Evolutionary conservation across 2,113 vertebrate genomes (phyloP), one percentile per base, ranked within the genome.

Genomic region (Peucedramus taeniatus): DNA sequence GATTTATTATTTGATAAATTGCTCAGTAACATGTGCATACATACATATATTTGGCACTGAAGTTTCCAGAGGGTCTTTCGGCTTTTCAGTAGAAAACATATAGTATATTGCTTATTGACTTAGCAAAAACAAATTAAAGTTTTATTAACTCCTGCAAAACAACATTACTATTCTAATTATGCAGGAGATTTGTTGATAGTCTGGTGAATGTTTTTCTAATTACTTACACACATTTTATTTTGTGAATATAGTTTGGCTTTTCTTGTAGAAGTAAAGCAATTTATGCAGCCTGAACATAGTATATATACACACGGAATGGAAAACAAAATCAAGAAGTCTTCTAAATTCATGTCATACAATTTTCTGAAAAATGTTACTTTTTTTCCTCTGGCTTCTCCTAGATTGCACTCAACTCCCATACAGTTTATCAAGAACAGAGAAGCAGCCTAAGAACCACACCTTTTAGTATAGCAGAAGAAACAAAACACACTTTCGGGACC

Each of bases 1-100:
- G 27, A 84, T 87, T 89, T 93, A 79, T 84, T 90, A 60, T 72
- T 84, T 68, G 49, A 82, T 49, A 75, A 89, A 91, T 76, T 64
- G 22, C 40, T 51, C 42, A 45, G n/a, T 18, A 93, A 69, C 14
- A 6, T 31, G 28, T 66, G n/a, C 71, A 84, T 50, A 22, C 18
- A n/a, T 54, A 64, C 42, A 51, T 72, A 76, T 39, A 91, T 77
- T 86, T 90, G 45, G 42, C 28, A 45, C 20, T 77, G 59, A 54
- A 57, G 47, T 66, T 90, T 93, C 80, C 57, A 90, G n/a, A 66
- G n/a, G 11, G 47, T 74, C 35, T 86, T 92, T 80, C n/a, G 83
- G 44, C 59, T 80, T 95, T 89, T 70, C 28, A 47, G 31, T 39
- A n/a, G 59, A 59, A 90, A 81, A 65, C 4, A 28, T 39, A 27